These are phyloP conservation scores for Conus betulinus DNA, from an alignment of 1,140 invertebrate genomes.

Conservation along the genomic window DNA sequence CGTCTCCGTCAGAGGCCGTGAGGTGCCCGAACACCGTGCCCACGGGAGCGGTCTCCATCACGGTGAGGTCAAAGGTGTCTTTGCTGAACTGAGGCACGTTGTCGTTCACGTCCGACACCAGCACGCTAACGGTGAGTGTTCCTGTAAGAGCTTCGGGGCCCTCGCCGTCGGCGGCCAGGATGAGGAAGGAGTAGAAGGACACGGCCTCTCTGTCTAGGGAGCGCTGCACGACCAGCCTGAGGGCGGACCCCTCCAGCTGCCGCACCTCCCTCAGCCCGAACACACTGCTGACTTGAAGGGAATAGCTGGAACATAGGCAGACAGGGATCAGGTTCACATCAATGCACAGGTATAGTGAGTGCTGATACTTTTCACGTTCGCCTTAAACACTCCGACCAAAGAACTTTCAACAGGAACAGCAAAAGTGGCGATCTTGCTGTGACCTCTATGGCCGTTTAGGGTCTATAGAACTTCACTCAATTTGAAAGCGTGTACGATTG, in stretches of 20 bases:
- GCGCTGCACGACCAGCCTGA: slow-evolving; percentile 56
- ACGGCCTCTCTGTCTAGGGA: slow-evolving; percentile 88
- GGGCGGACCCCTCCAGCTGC: slow-evolving; percentile 55
- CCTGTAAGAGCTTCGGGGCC: slow-evolving; percentile 83
- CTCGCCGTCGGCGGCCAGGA: slow-evolving; percentile 92
- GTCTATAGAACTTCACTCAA: no score
- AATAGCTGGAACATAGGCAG: slow-evolving; percentile 74
- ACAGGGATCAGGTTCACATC: neutral
- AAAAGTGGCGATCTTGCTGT: no score
- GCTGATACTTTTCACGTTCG: no score
- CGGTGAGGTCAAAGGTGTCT: slow-evolving; percentile 76
- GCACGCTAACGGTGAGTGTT: slow-evolving; percentile 58
- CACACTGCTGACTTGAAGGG: slow-evolving; percentile 83
- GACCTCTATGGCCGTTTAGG: no score
- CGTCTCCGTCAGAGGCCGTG: slow-evolving; percentile 64
- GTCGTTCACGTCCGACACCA: slow-evolving; percentile 89
- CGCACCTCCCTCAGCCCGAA: slow-evolving; percentile 57
- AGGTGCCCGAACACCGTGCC: slow-evolving; percentile 55
- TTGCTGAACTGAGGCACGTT: slow-evolving; percentile 87
- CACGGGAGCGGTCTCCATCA: slow-evolving; percentile 82
- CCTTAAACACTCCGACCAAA: no score
- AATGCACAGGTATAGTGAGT: no score
- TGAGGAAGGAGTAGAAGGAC: slow-evolving; percentile 91
- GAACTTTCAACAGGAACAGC: no score
- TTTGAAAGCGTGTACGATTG: no score